Conservation (phyloP, 2,888 invertebrate genomes). For the Vandiemenella viatica region DNA sequence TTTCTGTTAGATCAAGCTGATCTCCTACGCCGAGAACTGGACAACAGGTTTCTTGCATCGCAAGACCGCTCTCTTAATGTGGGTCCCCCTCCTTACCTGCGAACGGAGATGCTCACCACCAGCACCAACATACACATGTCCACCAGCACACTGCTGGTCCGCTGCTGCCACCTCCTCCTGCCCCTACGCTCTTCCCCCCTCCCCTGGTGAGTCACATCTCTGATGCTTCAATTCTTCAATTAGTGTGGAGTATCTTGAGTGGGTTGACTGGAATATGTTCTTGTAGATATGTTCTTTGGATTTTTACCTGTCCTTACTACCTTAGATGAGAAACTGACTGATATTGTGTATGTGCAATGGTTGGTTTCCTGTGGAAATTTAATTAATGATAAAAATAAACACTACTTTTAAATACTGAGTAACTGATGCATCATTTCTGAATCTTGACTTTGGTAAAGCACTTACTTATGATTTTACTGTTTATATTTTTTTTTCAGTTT, state of each 20-base stretch:
- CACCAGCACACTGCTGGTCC: conserved; percentile 69
- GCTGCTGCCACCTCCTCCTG: conserved; percentile 37
- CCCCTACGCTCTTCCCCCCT: conserved; percentile 26
- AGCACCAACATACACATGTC: conserved; percentile 82
- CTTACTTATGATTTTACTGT: no score
- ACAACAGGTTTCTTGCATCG: conserved; percentile 78
- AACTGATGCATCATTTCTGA: no score
- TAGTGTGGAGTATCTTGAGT: no score
- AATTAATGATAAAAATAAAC: no score
- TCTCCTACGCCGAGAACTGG: conserved; percentile 73
- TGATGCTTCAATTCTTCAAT: not conserved
- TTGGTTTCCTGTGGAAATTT: not conserved
- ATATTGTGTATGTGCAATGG: not conserved
- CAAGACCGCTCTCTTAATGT: conserved; percentile 25
- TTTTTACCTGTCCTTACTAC: not conserved
- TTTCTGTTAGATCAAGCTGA: conserved; percentile 73
- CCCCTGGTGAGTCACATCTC: conserved; percentile 14
- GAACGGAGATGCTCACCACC: conserved; percentile 88
- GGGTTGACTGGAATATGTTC: no score
- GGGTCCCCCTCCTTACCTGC: conserved; percentile 43
- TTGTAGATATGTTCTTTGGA: not conserved
- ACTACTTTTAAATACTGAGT: no score
- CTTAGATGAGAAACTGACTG: no score
- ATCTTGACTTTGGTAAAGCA: no score
- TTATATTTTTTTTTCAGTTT: conserved; percentile 39